A percentile compares a stretch with the other conserved stretches of the same genome.
These are phyloP conservation scores for Zootoca vivipara DNA, from an alignment of 2,113 vertebrate species.

Conservation along the genomic window DNA sequence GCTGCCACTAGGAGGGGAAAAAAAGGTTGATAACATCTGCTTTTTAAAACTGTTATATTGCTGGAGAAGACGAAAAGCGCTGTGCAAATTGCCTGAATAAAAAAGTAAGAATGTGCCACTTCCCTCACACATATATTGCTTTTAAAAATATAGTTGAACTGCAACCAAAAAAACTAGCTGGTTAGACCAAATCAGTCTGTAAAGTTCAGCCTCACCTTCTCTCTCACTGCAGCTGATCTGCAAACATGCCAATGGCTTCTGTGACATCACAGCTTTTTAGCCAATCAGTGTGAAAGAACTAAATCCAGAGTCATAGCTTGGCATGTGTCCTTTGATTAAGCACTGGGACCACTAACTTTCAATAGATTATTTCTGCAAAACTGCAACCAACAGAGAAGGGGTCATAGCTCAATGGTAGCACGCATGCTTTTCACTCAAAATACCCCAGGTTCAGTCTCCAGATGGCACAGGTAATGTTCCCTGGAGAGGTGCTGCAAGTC, in stretches of 20 bases:
- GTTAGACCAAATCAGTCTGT: background rate
- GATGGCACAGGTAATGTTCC: no score
- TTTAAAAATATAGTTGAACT: background rate
- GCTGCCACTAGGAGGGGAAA: conserved; percentile 1
- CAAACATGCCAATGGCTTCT: background rate
- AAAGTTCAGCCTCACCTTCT: background rate
- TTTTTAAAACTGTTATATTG: conserved; percentile 25
- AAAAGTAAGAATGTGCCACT: background rate
- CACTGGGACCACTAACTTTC: no score
- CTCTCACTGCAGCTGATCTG: background rate
- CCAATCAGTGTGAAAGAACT: no score
- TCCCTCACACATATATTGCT: background rate
- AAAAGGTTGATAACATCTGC: conserved; percentile 29
- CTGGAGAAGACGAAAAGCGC: background rate
- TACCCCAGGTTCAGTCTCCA: no score
- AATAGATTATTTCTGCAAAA: no score
- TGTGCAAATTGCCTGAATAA: background rate
- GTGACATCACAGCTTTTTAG: background rate
- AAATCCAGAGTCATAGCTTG: background rate
- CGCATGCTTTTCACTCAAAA: no score
- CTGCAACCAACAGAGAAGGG: no score
- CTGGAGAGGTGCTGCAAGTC: no score
- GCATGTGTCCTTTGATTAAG: background rate
- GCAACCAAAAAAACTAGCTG: background rate
- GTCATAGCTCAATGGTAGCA: no score